Base-by-base conservation (phyloP, 2,888 invertebrate species). In the Lottia scabra region DNA sequence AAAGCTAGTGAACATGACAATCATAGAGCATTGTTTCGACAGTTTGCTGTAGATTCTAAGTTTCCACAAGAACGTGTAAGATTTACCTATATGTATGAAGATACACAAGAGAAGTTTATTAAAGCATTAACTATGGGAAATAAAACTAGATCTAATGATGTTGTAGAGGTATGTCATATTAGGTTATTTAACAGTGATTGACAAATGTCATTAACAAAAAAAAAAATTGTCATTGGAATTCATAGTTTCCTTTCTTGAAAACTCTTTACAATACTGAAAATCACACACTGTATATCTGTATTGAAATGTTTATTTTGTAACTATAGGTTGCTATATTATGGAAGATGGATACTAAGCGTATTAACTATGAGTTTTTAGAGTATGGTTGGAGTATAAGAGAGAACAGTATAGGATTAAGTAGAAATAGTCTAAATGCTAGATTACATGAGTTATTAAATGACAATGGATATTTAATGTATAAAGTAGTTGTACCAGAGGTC, bases 291-390 rank as follows among this genome's bases (percentile, higher is more conserved):
- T 30, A n/a, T 30, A 30, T 30, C 30, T 30, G 30, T 30, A 4
- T n/a, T n/a, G n/a, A n/a, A n/a, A n/a, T n/a, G 8, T 8, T 65
- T 27, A 43, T 30, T 12, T 65, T 63, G 43, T 70, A 27, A 19
- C n/a, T 30, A 2, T 74, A 95, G 80, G 86, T 97, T 74, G 96
- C 96, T 1, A 94, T 97, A 65, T 93, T 97, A 77, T 98, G 97
- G 97, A 92, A 97, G 13, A 92, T 94, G 62, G 96, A 97, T 86
- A 92, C 94, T 13, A 93, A 93, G n/a, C 94, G 94, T 80, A 91
- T 98, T 15, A 95, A 95, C 84, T 98, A 96, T 89, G 96, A 97
- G 89, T 98, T 97, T 96, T 90, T 96, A 69, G 92, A 93, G 79
- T 92, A 92, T 70, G 93, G 93, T 56, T 91, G 91, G 91, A 86